Base-by-base conservation (phyloP, 1,140 invertebrate species). In the Hermatobates lingyangjiaoensis region DNA sequence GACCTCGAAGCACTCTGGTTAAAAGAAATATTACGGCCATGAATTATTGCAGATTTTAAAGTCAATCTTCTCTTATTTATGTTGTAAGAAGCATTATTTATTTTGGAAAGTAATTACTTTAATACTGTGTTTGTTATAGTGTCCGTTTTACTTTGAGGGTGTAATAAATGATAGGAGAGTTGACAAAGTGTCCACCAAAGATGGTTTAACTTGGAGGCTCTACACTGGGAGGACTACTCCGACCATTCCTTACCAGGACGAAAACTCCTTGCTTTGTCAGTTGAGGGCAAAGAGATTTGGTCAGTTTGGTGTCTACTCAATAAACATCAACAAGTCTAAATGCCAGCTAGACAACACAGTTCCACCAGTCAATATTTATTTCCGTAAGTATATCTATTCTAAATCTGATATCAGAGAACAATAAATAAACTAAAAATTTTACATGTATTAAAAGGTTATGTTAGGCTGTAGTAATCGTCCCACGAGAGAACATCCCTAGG, bases 281-380 rank as follows among this genome's bases (percentile, higher is more conserved):
- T 52, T 80, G 12, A 58, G 64, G 12, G 68, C 71, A 1, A 46
- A 49, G 25, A 65, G 74, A 42, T 60, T 84, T 53, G 77, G 76
- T 14, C 73, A 85, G 64, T 86, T 82, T 60, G 83, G 83, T 4
- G 72, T 83, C 44, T 87, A 87, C 57, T 71, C 77, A 48, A 61
- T 83, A 23, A 71, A 23, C 10, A 3, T 38, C 18, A 46, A 48
- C 23, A 42, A 53, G 25, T 66, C 66, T 0, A 71, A 62, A 23
- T 83, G 81, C 60, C 55, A 64, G 20, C 60, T 83, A 27, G 61
- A 59, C 15, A 73, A 71, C 1, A 59, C 70, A 14, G 74, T 73
- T 57, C 65, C 75, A 48, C 74, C 82, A n/a, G 75, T 79, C 1
- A 77, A 82, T 64, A 76, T 80, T 48, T 79, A 81, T 66, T 71